Evolutionary conservation across 2,113 vertebrate genomes (phyloP), one percentile per base, ranked within the genome.

Genomic region (Peucedramus taeniatus): DNA sequence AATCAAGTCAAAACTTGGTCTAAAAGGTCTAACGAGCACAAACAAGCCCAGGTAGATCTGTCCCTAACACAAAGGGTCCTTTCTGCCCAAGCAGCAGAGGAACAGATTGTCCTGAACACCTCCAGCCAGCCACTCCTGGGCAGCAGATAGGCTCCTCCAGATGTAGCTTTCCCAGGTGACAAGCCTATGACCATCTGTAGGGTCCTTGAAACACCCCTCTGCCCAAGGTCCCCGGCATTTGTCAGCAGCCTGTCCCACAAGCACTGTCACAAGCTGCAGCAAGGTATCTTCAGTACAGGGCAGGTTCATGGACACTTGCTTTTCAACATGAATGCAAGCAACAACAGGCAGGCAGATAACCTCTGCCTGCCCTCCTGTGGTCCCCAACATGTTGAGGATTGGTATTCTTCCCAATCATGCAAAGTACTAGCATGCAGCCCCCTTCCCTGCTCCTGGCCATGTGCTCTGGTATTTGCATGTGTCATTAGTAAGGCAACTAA

Each of bases 1-100:
- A 94, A 83, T 92, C 93, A 95, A 86, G 93, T 92, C 37, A 77
- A 65, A 92, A 95, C 87, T 77, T 90, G 80, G 79, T 69, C 63
- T 80, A 57, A 92, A 59, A 44, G 0, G 13, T 72, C 63, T 65
- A 80, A 68, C 1, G 10, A 88, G 59, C 40, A 64, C 13, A 27
- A 71, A 40, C 0, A 1, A 80, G 72, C 33, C 49, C 54, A 72
- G 42, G 83, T 45, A n/a, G 54, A 23, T 72, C 66, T 53, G 31
- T 40, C 44, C 31, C 59, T 40, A 53, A 83, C 76, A 92, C 83
- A 86, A 77, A 63, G 63, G 37, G 54, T 44, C 80, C 66, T 65
- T 94, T 94, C 80, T 86, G 68, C 59, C 49, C 40, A 37, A 61
- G 9, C 28, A 87, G 64, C 33, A 54, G 27, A 87, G 39, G 35